Conservation (phyloP, 1,140 invertebrate species). For the Trichogramma pretiosum region DNA sequence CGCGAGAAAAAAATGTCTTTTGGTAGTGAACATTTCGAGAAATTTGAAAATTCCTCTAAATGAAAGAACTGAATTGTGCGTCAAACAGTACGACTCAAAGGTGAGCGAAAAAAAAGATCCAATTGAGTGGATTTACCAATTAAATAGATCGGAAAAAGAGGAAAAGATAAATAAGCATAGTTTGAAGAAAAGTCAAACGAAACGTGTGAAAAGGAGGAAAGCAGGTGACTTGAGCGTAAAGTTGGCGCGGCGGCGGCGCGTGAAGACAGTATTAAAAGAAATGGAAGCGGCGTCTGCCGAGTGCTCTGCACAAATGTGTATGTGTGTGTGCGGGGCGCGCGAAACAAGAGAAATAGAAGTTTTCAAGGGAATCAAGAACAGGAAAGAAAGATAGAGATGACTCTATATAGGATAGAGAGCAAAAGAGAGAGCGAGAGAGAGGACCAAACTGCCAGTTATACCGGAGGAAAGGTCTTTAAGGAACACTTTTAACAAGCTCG, state of each 20-base stretch:
- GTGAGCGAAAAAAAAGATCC: not conserved
- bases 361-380: not conserved
- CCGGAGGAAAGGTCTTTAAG: conserved; percentile 23
- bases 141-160: not conserved
- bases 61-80: no score
- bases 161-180: not conserved
- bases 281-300: not conserved
- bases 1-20: not conserved
- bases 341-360: not conserved
- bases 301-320: not conserved
- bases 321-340: not conserved
- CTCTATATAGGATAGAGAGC: not conserved
- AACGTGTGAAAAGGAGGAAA: not conserved
- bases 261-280: no score
- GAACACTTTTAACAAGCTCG: conserved; percentile 26
- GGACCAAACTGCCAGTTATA: conserved; percentile 22
- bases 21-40: no score
- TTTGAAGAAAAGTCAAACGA: not conserved
- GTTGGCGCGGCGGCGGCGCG: no score
- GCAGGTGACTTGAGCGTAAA: no score
- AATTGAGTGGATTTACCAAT: not conserved
- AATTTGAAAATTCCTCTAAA: no score
- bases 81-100: not conserved
- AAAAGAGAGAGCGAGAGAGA: not conserved
- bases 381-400: conserved; percentile 1